Conservation (phyloP, 2,888 invertebrate genomes). For the Phoronis australis region DNA sequence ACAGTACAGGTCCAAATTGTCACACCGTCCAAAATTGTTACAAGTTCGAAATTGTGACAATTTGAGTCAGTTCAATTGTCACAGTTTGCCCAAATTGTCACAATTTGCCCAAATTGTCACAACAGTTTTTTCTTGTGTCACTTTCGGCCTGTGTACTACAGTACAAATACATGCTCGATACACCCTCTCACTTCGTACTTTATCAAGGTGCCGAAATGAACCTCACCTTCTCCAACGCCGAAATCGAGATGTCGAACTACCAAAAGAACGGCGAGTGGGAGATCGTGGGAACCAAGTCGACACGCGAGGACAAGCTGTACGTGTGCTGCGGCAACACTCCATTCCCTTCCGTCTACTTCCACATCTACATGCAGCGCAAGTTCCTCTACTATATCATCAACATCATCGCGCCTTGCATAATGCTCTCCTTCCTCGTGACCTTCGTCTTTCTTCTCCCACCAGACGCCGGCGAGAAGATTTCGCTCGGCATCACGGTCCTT, state of each 20-base stretch:
- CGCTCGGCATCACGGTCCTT: conserved; percentile 39
- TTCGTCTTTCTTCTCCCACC: conserved; percentile 38
- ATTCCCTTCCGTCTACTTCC: conserved; percentile 21
- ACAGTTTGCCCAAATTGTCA: no score
- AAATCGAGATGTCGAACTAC: conserved; percentile 19
- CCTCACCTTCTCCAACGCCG: conserved; percentile 11
- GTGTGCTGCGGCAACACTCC: conserved; percentile 20
- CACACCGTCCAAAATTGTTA: no score
- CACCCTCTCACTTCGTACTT: no score
- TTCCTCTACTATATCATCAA: conserved; percentile 33
- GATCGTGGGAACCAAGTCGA: conserved; percentile 16
- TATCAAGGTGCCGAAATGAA: no score
- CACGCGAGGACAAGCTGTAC: conserved; percentile 16
- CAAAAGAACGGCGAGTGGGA: conserved; percentile 27
- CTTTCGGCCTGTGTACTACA: no score
- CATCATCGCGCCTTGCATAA: conserved; percentile 32
- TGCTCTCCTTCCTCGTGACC: conserved; percentile 32
- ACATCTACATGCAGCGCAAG: conserved; percentile 19
- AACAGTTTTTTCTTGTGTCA: no score
- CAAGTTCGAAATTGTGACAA: no score
- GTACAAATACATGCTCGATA: no score
- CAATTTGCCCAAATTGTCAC: no score
- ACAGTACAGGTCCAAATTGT: no score
- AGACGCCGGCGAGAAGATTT: conserved; percentile 36
- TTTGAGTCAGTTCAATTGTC: no score